Evolutionary conservation across 1,140 invertebrate genomes (phyloP), one percentile per base, ranked within the genome.

Genomic region (Hypsibius dujardini): DNA sequence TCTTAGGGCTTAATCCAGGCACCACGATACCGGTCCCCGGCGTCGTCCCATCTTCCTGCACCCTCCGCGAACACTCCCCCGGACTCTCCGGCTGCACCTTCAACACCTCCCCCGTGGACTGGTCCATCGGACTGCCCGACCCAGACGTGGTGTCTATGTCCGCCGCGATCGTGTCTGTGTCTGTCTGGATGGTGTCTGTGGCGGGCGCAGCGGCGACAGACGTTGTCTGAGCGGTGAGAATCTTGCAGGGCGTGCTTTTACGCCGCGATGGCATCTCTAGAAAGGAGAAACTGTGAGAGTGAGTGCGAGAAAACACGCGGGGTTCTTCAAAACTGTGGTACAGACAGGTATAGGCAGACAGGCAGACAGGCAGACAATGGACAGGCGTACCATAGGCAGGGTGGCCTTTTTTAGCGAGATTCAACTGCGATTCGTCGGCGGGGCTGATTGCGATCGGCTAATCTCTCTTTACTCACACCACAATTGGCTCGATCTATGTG

Each of bases 41-140:
- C 50, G 50, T n/a, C 50, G 7, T 56, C 7, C 7, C 45, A 3
- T 42, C 62, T 3, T 67, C 62, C 42, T 67, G 12, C 7, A 42
- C 62, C 12, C 7, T 3, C 7, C 42, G 62, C 7, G 7, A 14
- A 67, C 7, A 67, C 62, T 67, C 62, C 42, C 42, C 62, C 7
- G 62, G 62, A 67, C 62, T 67, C 45, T 67, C 62, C 62, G 62
- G 62, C 45, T 67, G 62, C 3, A 67, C 42, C 42, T 67, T 67
- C 12, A 67, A 3, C 3, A 67, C n/a, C 7, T n/a, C n/a, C 50
- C n/a, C 62, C 12, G 50, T n/a, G n/a, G 50, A n/a, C n/a, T 56
- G 50, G 50, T 56, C 62, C 62, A 67, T 67, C 50, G 50, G 50
- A 7, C 50, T 56, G 50, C 7, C 50, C n/a, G 50, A 7, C 50